Conservation (phyloP, 23 tunicate genomes). For the Halocynthia roretzi region DNA sequence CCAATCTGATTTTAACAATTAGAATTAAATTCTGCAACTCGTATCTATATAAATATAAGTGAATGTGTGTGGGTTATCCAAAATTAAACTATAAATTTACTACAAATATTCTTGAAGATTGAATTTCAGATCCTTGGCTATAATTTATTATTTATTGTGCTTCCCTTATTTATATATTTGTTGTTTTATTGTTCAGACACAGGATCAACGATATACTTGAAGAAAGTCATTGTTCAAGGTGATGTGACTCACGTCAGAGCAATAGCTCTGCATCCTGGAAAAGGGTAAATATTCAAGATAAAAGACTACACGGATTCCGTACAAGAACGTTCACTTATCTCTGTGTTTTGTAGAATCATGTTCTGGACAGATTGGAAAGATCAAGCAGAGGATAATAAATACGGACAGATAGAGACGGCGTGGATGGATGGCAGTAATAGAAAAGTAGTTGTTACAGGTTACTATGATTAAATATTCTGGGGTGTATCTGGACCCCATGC, state of each 20-base stretch:
- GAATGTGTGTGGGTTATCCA: too few relatives aligned
- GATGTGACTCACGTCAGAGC: slow-evolving; percentile 15
- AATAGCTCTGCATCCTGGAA: slow-evolving; percentile 25
- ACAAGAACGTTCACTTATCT: background rate
- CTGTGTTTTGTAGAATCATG: slow-evolving; percentile 3
- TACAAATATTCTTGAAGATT: too few relatives aligned
- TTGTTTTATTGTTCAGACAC: too few relatives aligned
- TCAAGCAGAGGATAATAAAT: background rate
- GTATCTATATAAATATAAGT: too few relatives aligned
- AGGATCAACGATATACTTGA: background rate
- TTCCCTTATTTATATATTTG: too few relatives aligned
- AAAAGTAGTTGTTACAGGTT: slow-evolving; percentile 18
- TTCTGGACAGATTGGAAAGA: slow-evolving; percentile 35
- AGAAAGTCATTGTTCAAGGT: slow-evolving; percentile 9
- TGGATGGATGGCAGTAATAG: slow-evolving; percentile 41
- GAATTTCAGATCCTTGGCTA: too few relatives aligned
- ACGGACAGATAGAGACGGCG: slow-evolving; percentile 23
- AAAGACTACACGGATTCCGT: background rate
- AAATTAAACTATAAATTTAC: too few relatives aligned
- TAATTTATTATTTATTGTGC: too few relatives aligned
- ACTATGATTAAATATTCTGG: background rate
- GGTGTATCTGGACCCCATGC: background rate
- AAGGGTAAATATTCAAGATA: slow-evolving; percentile 12
- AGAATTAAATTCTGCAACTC: too few relatives aligned
- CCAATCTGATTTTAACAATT: too few relatives aligned